These are phyloP conservation scores for Zosterops lateralis DNA, from an alignment of 2,113 vertebrate genomes.

Conservation along the genomic window DNA sequence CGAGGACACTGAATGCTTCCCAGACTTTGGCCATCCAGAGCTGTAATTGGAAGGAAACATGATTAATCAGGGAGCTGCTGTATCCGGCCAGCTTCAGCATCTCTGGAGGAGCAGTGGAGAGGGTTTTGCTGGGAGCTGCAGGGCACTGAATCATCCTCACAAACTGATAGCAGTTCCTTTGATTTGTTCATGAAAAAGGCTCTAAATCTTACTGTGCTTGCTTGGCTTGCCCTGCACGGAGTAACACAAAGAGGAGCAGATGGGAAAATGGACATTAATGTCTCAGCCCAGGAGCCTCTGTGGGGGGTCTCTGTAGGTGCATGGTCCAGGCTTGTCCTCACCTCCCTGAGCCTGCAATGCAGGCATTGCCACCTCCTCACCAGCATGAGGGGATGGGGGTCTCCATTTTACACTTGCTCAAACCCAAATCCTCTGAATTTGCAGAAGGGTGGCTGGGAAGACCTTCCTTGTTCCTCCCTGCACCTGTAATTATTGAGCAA, in stretches of 20 bases:
- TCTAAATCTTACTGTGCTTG: not conserved
- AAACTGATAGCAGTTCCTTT: not conserved
- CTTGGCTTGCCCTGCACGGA: not conserved
- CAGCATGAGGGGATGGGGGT: not conserved
- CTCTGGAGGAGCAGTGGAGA: not conserved
- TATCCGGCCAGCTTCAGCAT: not conserved
- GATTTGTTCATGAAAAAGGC: not conserved
- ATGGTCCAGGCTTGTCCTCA: not conserved
- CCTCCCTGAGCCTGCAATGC: no score
- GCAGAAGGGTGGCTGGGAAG: not conserved
- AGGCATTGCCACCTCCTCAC: not conserved
- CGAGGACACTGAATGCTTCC: not conserved
- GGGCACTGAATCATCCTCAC: slow-evolving; percentile 13
- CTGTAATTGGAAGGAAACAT: not conserved
- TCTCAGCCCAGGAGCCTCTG: not conserved
- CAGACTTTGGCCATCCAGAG: not conserved
- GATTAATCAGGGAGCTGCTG: not conserved
- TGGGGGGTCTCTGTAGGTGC: not conserved
- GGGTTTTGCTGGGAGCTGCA: not conserved
- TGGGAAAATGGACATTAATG: not conserved
- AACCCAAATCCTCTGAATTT: not conserved
- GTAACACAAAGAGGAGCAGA: not conserved
- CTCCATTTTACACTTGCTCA: not conserved
- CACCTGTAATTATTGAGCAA: not conserved
- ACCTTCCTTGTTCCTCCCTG: not conserved